These are phyloP conservation scores for Scaptomyza caliginosa DNA, from an alignment of 2,888 invertebrate species.

Conservation along the genomic window DNA sequence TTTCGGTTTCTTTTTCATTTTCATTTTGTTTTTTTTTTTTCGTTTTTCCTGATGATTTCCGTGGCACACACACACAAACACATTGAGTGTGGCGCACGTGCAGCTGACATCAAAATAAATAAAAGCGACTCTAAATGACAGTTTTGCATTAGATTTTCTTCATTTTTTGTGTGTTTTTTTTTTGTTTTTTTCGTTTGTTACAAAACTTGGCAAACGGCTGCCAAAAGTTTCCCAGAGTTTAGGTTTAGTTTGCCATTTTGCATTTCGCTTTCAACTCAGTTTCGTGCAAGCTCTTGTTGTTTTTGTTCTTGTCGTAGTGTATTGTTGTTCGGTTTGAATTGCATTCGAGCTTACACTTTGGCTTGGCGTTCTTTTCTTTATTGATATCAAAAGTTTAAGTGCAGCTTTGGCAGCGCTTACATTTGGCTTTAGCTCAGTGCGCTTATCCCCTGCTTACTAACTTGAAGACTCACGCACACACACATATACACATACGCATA, in stretches of 20 bases:
- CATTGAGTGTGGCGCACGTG: constrained; percentile 61
- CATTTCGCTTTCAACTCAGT: constrained; percentile 44
- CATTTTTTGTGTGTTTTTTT: background rate
- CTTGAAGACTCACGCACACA: constrained; percentile 30
- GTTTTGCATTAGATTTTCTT: constrained; percentile 74
- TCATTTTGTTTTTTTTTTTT: constrained; percentile 18
- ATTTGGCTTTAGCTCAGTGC: constrained; percentile 68
- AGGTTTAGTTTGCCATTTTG: constrained; percentile 14
- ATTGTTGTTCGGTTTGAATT: constrained; percentile 29
- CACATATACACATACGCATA: constrained; percentile 25
- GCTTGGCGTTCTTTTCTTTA: constrained; percentile 46
- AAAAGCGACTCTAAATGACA: constrained; percentile 72
- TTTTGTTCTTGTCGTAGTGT: constrained; percentile 11
- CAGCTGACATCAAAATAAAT: constrained; percentile 75
- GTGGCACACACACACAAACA: constrained; percentile 20
- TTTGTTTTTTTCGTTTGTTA: constrained; percentile 36
- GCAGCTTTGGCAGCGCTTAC: constrained; percentile 75
- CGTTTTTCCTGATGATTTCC: constrained; percentile 58
- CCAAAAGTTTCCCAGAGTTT: constrained; percentile 40
- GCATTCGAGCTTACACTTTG: constrained; percentile 46
- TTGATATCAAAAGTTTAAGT: constrained; percentile 80
- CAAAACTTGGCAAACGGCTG: constrained; percentile 43
- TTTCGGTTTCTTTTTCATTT: constrained; percentile 34
- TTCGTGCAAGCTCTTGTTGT: constrained; percentile 30
- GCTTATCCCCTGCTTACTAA: constrained; percentile 69